Conservation (phyloP, 92 coral and sea anemone genomes). For the Galaxea fascicularis region DNA sequence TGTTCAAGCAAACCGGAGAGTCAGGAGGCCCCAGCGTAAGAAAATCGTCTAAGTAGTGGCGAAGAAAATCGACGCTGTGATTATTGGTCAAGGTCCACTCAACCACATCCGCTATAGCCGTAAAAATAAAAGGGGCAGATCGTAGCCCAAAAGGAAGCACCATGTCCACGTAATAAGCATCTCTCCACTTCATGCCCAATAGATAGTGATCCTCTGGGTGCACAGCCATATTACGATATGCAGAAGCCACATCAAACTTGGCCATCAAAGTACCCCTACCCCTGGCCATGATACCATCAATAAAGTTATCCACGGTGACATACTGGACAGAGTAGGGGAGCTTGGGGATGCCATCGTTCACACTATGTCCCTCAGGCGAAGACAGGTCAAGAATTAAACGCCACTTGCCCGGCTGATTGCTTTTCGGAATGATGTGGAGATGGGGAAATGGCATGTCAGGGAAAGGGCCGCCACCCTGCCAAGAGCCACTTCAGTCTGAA, state of each 20-base stretch:
- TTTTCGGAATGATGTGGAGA: not conserved
- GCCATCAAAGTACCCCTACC: not conserved
- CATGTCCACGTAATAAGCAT: not conserved
- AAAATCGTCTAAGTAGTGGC: not conserved
- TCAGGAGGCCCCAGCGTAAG: not conserved
- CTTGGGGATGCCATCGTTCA: not conserved
- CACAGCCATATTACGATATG: not conserved
- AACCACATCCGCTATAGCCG: no score
- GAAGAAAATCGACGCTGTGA: no score
- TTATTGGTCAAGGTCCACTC: not conserved
- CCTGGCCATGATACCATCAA: not conserved
- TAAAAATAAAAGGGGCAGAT: not conserved
- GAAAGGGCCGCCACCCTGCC: not conserved
- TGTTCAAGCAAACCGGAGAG: not conserved
- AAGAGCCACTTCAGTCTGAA: not conserved
- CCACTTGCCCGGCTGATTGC: not conserved
- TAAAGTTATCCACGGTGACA: not conserved
- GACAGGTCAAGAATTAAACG: not conserved
- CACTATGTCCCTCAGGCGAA: not conserved
- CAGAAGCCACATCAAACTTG: not conserved
- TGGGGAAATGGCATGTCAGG: no score
- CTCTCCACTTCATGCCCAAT: not conserved
- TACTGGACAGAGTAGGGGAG: not conserved
- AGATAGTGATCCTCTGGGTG: not conserved
- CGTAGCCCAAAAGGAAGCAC: not conserved